These are phyloP conservation scores for Indicator maculatus DNA, from an alignment of 2,113 vertebrate genomes.

Conservation along the genomic window DNA sequence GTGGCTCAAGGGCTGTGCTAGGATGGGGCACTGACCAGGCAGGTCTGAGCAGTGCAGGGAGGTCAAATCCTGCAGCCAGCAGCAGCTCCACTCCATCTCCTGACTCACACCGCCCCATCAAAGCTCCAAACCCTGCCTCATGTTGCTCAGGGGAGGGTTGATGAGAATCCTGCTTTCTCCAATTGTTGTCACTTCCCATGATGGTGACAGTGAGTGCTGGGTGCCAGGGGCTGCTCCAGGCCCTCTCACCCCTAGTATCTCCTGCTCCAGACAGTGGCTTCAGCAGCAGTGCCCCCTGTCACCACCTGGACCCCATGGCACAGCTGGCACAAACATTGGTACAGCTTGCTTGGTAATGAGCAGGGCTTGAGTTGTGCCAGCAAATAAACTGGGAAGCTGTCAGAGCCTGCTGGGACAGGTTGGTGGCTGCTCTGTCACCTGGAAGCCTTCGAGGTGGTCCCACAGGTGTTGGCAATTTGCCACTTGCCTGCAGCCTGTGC, in stretches of 20 bases:
- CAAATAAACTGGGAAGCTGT: background rate
- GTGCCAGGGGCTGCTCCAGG: background rate
- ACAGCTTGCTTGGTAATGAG: background rate
- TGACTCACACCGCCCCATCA: background rate
- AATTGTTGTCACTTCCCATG: background rate
- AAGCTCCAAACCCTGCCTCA: background rate
- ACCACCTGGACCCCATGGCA: fast-evolving
- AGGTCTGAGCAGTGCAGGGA: background rate
- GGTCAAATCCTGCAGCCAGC: background rate
- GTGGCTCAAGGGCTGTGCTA: fast-evolving
- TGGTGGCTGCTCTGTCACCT: background rate
- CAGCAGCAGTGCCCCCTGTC: fast-evolving
- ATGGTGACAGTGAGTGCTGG: fast-evolving
- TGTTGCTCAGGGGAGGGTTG: fast-evolving
- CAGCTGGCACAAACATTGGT: too few relatives aligned
- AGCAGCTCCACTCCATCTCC: background rate
- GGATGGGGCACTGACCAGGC: background rate
- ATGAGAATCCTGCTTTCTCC: background rate
- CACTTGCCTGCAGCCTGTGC: background rate
- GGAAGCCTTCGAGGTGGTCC: background rate
- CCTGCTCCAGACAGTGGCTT: background rate
- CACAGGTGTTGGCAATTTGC: background rate
- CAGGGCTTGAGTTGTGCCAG: fast-evolving
- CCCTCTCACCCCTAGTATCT: background rate
- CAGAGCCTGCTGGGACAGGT: background rate